Evolutionary conservation across 1,140 invertebrate species (phyloP).

Genomic region (Bombus pyrosoma): DNA sequence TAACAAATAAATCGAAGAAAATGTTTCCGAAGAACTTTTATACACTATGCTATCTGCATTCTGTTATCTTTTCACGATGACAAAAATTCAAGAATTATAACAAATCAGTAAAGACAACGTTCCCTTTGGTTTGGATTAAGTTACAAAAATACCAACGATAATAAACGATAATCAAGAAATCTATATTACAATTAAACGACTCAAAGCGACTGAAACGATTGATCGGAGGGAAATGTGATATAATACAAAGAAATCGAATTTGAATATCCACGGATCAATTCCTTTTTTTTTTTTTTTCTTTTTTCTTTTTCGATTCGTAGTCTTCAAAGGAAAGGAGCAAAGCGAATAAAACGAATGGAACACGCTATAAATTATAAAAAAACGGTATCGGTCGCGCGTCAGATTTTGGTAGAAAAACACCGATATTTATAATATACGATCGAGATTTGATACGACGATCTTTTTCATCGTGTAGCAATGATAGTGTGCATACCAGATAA

Average conservation of each 20-base stretch:
- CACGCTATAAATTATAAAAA: not conserved
- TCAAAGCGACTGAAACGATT: not conserved
- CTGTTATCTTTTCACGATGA: not conserved
- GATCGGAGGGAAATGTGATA: not conserved
- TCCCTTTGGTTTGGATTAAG: too few relatives aligned
- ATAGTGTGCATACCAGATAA: not conserved
- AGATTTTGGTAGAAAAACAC: not conserved
- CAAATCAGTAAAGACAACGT: not conserved
- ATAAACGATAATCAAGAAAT: not conserved
- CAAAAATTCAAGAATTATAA: not conserved
- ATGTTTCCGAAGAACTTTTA: too few relatives aligned
- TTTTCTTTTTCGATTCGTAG: not conserved
- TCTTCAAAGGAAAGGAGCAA: not conserved
- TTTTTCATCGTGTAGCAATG: not conserved
- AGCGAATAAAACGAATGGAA: not conserved
- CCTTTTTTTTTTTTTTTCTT: not conserved
- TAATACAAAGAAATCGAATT: not conserved
- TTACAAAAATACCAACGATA: not conserved
- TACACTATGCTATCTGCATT: too few relatives aligned
- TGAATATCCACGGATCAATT: not conserved
- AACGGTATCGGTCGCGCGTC: not conserved
- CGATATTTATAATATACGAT: not conserved
- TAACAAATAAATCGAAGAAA: not conserved
- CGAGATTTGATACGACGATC: not conserved
- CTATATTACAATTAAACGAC: not conserved